A percentile compares a stretch with the other conserved stretches of the same genome.
Conservation (phyloP, 2,888 invertebrate species). For the Tinea semifulvella region DNA sequence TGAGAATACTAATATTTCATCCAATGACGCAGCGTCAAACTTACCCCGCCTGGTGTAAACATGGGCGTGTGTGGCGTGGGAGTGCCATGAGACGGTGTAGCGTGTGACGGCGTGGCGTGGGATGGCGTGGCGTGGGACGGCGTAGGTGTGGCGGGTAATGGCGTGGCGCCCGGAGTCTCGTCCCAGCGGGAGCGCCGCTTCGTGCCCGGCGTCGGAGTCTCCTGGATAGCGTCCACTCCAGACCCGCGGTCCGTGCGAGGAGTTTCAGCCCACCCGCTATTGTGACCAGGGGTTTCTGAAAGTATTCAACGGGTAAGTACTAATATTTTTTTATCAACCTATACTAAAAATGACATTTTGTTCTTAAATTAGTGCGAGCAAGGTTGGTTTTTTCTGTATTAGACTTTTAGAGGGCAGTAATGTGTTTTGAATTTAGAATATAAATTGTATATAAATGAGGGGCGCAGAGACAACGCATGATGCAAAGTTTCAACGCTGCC, state of each 20-base stretch:
- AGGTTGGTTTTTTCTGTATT: no score
- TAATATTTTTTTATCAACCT: background rate
- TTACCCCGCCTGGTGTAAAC: conserved; percentile 83
- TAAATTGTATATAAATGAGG: no score
- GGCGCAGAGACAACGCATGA: no score
- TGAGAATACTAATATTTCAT: no score
- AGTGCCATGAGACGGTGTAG: conserved; percentile 72
- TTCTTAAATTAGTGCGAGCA: no score
- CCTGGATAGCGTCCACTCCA: conserved; percentile 81
- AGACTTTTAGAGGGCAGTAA: no score
- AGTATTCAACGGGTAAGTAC: background rate
- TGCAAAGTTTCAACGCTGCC: no score
- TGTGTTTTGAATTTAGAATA: no score
- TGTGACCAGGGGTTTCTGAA: conserved; percentile 93
- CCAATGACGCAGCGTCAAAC: no score
- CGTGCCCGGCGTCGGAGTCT: conserved; percentile 94
- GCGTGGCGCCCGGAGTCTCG: conserved; percentile 90
- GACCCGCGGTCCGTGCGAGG: conserved; percentile 92
- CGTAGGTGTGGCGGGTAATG: conserved; percentile 77
- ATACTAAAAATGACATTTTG: no score
- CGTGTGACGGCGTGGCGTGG: conserved; percentile 76
- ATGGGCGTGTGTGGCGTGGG: conserved; percentile 71
- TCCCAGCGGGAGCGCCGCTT: conserved; percentile 99
- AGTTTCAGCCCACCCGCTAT: conserved; percentile 99
- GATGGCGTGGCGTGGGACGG: conserved; percentile 77